Base-by-base conservation (phyloP, 2,797 vertebrate genomes). In the Enteromius radiatus region DNA sequence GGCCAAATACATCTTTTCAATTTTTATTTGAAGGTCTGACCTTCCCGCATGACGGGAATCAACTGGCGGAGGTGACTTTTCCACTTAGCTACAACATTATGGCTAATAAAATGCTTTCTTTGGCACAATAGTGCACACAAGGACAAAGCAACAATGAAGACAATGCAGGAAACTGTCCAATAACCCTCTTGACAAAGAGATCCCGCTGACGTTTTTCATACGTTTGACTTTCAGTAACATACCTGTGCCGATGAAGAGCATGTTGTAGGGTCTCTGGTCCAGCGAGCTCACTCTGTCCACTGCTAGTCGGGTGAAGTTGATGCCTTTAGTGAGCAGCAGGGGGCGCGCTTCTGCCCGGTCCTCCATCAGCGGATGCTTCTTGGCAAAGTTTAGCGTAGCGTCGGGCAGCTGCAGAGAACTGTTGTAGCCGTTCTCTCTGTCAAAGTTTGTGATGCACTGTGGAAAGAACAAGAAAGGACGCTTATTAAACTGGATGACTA, bases 201-300 rank as follows among this genome's bases (percentile, higher is more conserved):
- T 2, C 45, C 49, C 43, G 23, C 3, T 41, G 12, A 31, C 28
- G 21, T 59, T 19, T 17, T 75, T 63, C 23, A 5, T 19, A 2
- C 45, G 15, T 76, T 38, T 43, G n/a, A 73, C 77, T 26, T 33
- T 28, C 12, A 6, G 47, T 3, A 31, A 36, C 76, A 38, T 71
- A 98, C 97, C 97, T 95, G 98, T 99, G 83, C 97, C 97, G 0
- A 98, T 95, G 91, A 98, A 99, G 8, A 99, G 94, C 92, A 98
- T 94, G 68, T 94, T 95, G 78, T 97, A 98, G 1, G 91, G n/a
- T 47, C 93, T 88, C 68, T 95, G 95, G 1, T 97, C 96, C 68
- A 97, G 91, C 1, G 94, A 95, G 0, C 28, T 86, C 7, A 97
- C 96, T 0, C 93, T 91, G 68, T 98, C 96, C 26, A 97, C 98